Evolutionary conservation across 2,113 vertebrate genomes (phyloP), one percentile per base, ranked within the genome.

Genomic region (Phylloscopus trochilus): DNA sequence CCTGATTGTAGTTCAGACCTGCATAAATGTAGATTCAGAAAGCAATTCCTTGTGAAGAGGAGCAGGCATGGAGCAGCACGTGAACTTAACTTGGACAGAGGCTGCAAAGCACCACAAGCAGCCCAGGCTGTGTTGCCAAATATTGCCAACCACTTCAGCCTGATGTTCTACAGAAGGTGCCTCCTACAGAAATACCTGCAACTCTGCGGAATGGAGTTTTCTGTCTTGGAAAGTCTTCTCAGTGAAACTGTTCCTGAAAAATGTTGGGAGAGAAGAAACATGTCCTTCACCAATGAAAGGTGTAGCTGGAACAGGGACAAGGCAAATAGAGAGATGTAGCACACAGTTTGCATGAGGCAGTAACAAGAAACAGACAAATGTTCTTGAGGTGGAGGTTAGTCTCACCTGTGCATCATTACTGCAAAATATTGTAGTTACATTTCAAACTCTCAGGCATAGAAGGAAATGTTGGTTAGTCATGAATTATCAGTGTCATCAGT

Each of bases 281-380:
- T 0, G 1, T 39, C n/a, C 19, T 72, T 73, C 27, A 46, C 20
- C 30, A 33, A 4, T 30, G 56, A 31, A 15, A 7, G 20, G 17
- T 15, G n/a, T 41, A 51, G 21, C 46, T 90, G 52, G 49, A 56
- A 44, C 16, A 55, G 51, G 49, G n/a, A 69, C 56, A 35, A 37
- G 30, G 46, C 30, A 56, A 70, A 35, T 1, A 26, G 35, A 28
- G 55, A 49, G 5, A 7, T 49, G 31, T 49, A 58, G 44, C 63
- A 35, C 9, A 7, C 26, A 26, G 10, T 67, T 88, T 30, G 20
- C 15, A 15, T 6, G 67, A 62, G 56, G 21, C 9, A 39, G 44
- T 27, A 22, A 37, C 0, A 0, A 58, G 67, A 44, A 63, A 15
- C 37, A 86, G 60, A 35, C 11, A 35, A 55, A 26, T 2, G 1